These are phyloP conservation scores for Pachypanchax playfairii DNA, from an alignment of 2,113 vertebrate species.

Conservation along the genomic window DNA sequence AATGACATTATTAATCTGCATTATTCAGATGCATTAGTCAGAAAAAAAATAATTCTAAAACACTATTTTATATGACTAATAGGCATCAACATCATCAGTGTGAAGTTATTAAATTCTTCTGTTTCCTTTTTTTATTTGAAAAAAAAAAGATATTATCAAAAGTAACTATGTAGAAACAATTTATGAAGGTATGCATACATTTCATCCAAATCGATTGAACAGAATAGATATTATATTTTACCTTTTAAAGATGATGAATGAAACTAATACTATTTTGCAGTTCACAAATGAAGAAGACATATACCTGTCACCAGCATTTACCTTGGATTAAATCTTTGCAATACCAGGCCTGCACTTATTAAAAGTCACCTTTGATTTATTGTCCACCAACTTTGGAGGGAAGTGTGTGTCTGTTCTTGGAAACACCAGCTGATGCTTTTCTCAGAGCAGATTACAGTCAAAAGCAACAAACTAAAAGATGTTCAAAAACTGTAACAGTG, in stretches of 20 bases:
- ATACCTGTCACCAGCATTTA: neutral
- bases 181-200: neutral
- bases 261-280: neutral
- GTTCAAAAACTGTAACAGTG: no score
- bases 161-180: neutral
- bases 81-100: neutral
- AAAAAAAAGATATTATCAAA: no score
- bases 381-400: neutral
- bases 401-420: neutral
- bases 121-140: no score
- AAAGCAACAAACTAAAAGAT: no score
- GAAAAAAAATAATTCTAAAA: neutral
- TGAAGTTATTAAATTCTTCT: no score
- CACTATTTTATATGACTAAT: no score
- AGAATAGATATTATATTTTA: neutral
- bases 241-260: neutral
- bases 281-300: neutral
- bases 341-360: no score
- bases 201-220: no score
- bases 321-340: neutral
- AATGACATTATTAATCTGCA: neutral
- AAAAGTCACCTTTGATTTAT: neutral
- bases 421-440: no score
- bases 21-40: neutral
- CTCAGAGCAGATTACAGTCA: no score